Evolutionary conservation across 23 tunicate species (phyloP).

Genomic region (Ascidia mentula): DNA sequence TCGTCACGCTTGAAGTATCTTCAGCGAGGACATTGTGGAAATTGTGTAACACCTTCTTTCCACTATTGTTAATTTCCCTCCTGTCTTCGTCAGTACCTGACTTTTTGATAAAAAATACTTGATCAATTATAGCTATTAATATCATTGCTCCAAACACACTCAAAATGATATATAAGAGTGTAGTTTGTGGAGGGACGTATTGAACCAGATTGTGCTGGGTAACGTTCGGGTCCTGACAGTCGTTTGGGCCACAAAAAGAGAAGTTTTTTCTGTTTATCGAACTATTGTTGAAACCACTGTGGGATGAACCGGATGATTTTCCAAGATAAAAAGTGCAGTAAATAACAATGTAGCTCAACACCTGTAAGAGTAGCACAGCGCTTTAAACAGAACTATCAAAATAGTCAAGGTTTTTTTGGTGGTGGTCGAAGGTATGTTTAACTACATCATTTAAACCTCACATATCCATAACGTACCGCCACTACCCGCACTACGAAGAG

Average conservation of each 20-base stretch:
- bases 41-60: too few species aligned
- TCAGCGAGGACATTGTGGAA: too few species aligned
- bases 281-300: neutral
- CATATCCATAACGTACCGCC: neutral
- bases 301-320: neutral
- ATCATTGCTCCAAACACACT: neutral
- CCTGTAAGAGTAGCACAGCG: too few species aligned
- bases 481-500: neutral
- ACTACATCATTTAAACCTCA: neutral
- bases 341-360: neutral
- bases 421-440: too few species aligned
- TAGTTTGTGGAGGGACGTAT: neutral
- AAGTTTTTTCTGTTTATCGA: neutral
- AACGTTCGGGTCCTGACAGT: constrained; percentile 16
- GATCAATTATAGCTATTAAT: neutral
- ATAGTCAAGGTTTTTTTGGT: too few species aligned
- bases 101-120: neutral
- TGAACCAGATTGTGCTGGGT: neutral
- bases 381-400: too few species aligned
- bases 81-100: neutral
- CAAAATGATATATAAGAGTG: neutral
- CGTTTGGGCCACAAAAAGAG: constrained; percentile 10
- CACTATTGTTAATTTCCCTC: too few species aligned
- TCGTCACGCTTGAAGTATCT: too few species aligned
- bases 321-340: neutral